phyloP scores from a whole-genome alignment of 2,797 vertebrate species.

The Austrolebias charrua region DNA sequence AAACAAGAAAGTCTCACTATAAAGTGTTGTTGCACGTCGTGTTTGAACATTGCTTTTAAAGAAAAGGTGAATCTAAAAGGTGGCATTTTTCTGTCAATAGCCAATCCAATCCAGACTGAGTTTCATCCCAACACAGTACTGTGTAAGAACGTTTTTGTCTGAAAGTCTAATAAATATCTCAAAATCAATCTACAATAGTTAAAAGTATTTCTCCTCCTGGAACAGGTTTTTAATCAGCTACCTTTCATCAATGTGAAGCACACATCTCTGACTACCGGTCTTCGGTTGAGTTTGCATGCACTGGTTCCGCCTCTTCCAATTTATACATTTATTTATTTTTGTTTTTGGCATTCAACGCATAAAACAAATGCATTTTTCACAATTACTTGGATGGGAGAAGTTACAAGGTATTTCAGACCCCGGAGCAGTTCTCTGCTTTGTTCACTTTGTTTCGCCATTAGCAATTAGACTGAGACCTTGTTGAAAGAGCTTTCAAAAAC shows the following conservation, averaged over 20 bases:
- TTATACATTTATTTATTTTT: no score
- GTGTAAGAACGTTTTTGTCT: no score
- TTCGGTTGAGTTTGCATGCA: constrained; percentile 4
- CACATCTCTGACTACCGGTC: neutral
- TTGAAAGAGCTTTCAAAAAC: constrained; percentile 41
- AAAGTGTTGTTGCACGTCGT: neutral
- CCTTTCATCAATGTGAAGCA: neutral
- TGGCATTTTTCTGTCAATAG: neutral
- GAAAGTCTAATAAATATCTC: neutral
- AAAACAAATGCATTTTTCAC: constrained; percentile 44
- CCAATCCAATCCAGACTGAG: no score
- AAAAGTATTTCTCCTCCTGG: neutral
- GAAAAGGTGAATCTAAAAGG: neutral
- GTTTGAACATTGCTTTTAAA: neutral
- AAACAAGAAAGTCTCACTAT: neutral
- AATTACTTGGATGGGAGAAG: constrained; percentile 41
- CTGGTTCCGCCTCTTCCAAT: constrained; percentile 9
- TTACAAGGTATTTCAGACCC: constrained; percentile 53
- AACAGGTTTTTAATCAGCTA: neutral
- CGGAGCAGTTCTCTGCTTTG: constrained; percentile 45
- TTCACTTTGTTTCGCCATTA: constrained; percentile 47
- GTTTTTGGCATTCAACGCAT: constrained; percentile 31
- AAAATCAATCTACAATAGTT: neutral
- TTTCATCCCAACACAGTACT: no score
- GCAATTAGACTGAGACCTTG: constrained; percentile 55